A percentile compares a stretch with the other conserved stretches of the same genome.
Evolutionary conservation across 2,888 invertebrate species (phyloP).

Genomic region (Marasmarcha lunaedactyla): DNA sequence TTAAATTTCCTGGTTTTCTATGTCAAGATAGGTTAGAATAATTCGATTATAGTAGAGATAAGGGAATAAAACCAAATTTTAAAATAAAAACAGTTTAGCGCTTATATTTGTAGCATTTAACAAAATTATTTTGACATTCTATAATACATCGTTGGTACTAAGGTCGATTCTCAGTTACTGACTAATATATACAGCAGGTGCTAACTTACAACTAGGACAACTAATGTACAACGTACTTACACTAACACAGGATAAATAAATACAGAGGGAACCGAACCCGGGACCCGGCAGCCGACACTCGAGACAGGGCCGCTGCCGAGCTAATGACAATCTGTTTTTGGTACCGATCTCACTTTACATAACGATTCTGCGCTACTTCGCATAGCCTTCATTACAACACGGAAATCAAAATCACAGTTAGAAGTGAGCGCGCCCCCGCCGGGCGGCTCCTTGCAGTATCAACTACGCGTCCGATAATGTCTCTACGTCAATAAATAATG

Average conservation of each 20-base stretch:
- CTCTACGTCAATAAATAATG: constrained; percentile 56
- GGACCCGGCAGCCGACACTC: constrained; percentile 14
- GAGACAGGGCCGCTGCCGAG: constrained; percentile 29
- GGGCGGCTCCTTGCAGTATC: constrained; percentile 38
- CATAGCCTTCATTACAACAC: constrained; percentile 37
- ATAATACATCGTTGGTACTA: constrained; percentile 65
- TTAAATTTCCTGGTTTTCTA: too few species aligned
- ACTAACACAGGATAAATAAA: constrained; percentile 52
- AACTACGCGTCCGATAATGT: constrained; percentile 25
- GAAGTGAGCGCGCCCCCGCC: constrained; percentile 49
- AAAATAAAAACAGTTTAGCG: constrained; percentile 64
- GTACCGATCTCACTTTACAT: constrained; percentile 64
- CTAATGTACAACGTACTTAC: constrained; percentile 42
- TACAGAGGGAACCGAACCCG: constrained; percentile 26
- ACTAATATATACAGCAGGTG: constrained; percentile 52
- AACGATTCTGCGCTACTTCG: constrained; percentile 32
- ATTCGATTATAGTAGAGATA: too few species aligned
- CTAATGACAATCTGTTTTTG: constrained; percentile 59
- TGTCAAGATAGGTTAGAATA: too few species aligned
- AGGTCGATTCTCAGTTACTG: constrained; percentile 50
- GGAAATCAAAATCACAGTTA: constrained; percentile 61
- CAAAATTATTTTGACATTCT: constrained; percentile 43
- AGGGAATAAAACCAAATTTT: constrained; percentile 27
- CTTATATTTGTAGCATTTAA: constrained; percentile 63
- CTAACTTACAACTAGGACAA: constrained; percentile 42